Evolutionary conservation across 2,797 vertebrate species (phyloP).

Genomic region (Micromesistius poutassou): DNA sequence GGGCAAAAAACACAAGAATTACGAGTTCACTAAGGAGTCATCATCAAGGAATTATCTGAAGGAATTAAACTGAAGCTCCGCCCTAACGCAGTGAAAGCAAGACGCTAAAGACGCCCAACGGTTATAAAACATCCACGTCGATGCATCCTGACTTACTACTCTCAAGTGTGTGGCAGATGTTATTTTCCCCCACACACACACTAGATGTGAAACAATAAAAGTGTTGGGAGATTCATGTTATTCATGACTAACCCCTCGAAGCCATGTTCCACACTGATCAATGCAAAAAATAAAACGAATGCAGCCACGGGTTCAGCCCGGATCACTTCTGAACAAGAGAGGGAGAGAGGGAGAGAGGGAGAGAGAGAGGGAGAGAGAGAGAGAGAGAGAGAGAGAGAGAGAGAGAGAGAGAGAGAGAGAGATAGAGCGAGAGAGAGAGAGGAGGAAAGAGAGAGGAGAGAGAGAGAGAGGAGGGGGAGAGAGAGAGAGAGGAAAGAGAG

Average conservation of each 20-base stretch:
- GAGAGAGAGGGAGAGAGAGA: too few species aligned
- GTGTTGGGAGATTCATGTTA: constrained; percentile 37
- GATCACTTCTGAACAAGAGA: constrained; percentile 61
- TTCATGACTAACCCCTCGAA: constrained; percentile 62
- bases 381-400: constrained; percentile 47
- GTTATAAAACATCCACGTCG: too few species aligned
- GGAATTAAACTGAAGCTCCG: background rate
- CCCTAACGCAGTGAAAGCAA: background rate
- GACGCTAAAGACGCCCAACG: too few species aligned
- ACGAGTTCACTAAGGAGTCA: background rate
- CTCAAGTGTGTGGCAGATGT: too few species aligned
- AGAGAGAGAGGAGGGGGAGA: too few species aligned
- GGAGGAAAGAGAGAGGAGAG: too few species aligned
- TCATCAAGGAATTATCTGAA: background rate
- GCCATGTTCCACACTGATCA: constrained; percentile 43
- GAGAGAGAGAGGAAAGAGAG: too few species aligned
- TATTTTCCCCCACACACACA: too few species aligned
- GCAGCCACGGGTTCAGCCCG: constrained; percentile 47
- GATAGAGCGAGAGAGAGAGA: too few species aligned
- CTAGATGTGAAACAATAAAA: constrained; percentile 31
- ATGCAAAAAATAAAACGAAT: constrained; percentile 40
- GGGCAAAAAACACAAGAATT: background rate
- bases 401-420: constrained; percentile 37
- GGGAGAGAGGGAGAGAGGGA: too few species aligned
- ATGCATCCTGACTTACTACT: too few species aligned